Percentiles rank a stretch among this genome's conserved stretches.
These are phyloP conservation scores for Sebastes taczanowskii DNA, from an alignment of 2,797 vertebrate genomes.

Conservation along the genomic window DNA sequence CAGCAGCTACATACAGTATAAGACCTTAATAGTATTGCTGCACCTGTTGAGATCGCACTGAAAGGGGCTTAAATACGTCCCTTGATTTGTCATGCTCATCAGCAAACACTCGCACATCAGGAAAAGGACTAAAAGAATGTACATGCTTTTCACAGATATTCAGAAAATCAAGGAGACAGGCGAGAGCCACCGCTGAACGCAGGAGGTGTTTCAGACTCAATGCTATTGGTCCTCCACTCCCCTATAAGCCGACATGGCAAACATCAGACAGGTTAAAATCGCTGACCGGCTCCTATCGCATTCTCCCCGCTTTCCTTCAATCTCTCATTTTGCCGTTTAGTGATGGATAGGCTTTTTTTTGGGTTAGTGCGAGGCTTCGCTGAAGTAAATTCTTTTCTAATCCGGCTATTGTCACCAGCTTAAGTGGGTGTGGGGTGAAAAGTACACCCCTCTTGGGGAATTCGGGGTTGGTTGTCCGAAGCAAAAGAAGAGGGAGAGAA, in stretches of 20 bases:
- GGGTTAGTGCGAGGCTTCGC: slow-evolving; percentile 86
- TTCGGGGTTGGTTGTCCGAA: slow-evolving; percentile 80
- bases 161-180: slow-evolving; percentile 92
- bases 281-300: slow-evolving; percentile 91
- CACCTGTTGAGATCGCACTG: slow-evolving; percentile 49
- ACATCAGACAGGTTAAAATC: slow-evolving; percentile 95
- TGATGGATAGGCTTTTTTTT: slow-evolving; percentile 86
- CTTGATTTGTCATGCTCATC: slow-evolving; percentile 60
- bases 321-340: slow-evolving; percentile 84
- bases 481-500: slow-evolving; percentile 63
- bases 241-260: slow-evolving; percentile 82
- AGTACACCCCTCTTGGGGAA: slow-evolving; percentile 90
- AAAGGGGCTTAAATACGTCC: slow-evolving; percentile 23
- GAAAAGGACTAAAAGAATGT: slow-evolving; percentile 33
- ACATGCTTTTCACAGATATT: slow-evolving; percentile 64
- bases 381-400: slow-evolving; percentile 98
- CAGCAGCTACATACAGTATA: neutral
- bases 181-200: slow-evolving; percentile 42
- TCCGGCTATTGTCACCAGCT: slow-evolving; percentile 96
- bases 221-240: slow-evolving; percentile 77
- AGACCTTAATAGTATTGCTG: neutral
- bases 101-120: slow-evolving; percentile 50
- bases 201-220: slow-evolving; percentile 83
- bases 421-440: slow-evolving; percentile 95
- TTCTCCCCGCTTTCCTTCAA: slow-evolving; percentile 93